Evolutionary conservation across 2,797 vertebrate species (phyloP).

Genomic region (Anguilla megastoma): DNA sequence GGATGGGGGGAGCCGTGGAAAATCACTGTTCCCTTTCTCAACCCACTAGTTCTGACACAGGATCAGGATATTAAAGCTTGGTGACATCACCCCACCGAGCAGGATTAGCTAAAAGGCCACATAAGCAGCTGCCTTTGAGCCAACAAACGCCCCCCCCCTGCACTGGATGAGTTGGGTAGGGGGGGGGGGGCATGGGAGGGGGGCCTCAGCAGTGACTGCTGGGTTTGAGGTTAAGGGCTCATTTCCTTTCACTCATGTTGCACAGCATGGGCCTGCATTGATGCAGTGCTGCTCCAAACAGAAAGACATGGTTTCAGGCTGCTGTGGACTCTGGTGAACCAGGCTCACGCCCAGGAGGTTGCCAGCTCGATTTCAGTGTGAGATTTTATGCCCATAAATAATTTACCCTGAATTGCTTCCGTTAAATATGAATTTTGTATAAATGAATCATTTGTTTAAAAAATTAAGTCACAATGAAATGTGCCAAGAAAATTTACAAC

Average conservation of each 20-base stretch:
- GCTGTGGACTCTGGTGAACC: not conserved
- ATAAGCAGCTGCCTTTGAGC: constrained; percentile 35
- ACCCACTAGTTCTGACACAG: constrained; percentile 2
- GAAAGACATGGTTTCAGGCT: not conserved
- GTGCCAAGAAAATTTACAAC: no score
- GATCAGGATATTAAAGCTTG: constrained; percentile 30
- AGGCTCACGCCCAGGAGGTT: not conserved
- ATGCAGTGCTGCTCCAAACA: not conserved
- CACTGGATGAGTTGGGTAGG: not conserved
- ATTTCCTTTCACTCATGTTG: not conserved
- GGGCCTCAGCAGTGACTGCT: not conserved
- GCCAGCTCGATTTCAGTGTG: not conserved
- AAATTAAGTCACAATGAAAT: no score
- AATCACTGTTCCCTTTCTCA: constrained; percentile 9
- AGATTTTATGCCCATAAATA: not conserved
- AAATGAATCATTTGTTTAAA: not conserved
- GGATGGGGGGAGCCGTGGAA: not conserved
- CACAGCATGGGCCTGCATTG: not conserved
- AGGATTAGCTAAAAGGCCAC: constrained; percentile 32
- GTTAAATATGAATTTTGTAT: not conserved
- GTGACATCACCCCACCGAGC: constrained; percentile 17
- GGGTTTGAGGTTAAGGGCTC: not conserved
- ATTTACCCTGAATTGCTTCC: not conserved
- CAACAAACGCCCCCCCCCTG: not conserved
- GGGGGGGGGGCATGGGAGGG: not conserved